Base-by-base conservation (phyloP, 2,888 invertebrate species). In the Caenorhabditis sp. region DNA sequence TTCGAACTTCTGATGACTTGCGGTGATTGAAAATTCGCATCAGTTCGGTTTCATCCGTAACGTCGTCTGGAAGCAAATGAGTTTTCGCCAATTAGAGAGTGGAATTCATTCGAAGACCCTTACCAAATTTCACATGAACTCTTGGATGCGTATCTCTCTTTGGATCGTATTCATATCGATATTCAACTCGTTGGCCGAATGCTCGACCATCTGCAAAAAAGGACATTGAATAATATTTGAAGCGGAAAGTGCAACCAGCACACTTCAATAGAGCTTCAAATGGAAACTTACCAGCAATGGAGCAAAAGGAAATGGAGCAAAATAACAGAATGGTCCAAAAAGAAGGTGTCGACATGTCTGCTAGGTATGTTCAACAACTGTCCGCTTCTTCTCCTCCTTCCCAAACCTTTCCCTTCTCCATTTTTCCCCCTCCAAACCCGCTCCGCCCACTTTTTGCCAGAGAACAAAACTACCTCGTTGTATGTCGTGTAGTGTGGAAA, bases 141-240 rank as follows among this genome's bases (percentile, higher is more conserved):
- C 84, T 65, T 2, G 85, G 85, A 24, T 82, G 70, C 0, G 61
- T 58, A 44, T 76, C 81, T 50, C 69, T 69, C 64, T 76, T 83
- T 9, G 85, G 84, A 71, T 85, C 85, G 44, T 80, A 85, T 53
- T 85, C 85, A 28, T 83, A 85, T 15, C 79, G 65, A 65, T 85
- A 85, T 68, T 85, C 85, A 24, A 85, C 74, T 6, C 82, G 65
- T 44, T 84, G 84, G 8, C 84, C 85, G 47, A 76, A 85, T 18
- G 78, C 81, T 50, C 72, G 71, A 24, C 64, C n/a, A 32, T 80
- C 82, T 84, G 58, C 22, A 80, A 40, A 26, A 18, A 56, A 1
- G 20, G 37, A 37, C 18, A 26, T 22, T 26, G 20, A 32, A 13
- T 24, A 40, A 32, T 8, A 53, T 3, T 8, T 18, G 50, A 37